Base-by-base conservation (phyloP, 2,888 invertebrate genomes). In the Eumacrocentrus americanus region DNA sequence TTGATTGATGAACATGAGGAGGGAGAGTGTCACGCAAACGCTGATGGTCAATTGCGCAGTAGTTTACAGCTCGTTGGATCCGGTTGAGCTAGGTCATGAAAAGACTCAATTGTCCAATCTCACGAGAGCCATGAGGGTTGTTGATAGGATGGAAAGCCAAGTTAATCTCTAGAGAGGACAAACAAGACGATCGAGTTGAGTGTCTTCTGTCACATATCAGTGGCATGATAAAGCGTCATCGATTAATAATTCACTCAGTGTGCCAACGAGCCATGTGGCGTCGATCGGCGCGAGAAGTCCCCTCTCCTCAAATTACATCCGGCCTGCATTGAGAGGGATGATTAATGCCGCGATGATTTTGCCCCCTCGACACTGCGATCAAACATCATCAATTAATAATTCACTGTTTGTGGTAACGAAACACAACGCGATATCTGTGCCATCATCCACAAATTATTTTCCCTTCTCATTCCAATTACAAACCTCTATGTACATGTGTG, bases 241-340 rank as follows among this genome's bases (percentile, higher is more conserved):
- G 60, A 56, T 60, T 51, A 56, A 60, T 60, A 60, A 60, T 60
- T 60, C 60, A 60, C 50, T 55, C 60, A 42, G 34, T 47, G 38
- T 42, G 50, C 55, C 60, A 56, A 55, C 55, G 55, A 60, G 37
- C 55, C 55, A 60, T 60, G 55, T 60, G 60, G 51, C 60, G 44
- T 55, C 55, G 44, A 60, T 60, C 55, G 51, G 20, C 18, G 23
- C 29, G 44, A 44, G 54, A 44, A 44, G 34, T 22, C 51, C 44
- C n/a, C n/a, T n/a, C n/a, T 4, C 42, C 50, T 56, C 40, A 50
- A 55, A 60, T 60, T 56, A 60, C 55, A 55, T 60, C 60, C 60
- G 55, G 50, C 37, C 12, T n/a, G 23, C 48, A 25, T 22, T 12
- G 37, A 35, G 50, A 50, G 55, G 22, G 34, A 55, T 55, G 50